Conservation (phyloP, 2,797 vertebrate genomes). For the Artibeus jamaicensis region DNA sequence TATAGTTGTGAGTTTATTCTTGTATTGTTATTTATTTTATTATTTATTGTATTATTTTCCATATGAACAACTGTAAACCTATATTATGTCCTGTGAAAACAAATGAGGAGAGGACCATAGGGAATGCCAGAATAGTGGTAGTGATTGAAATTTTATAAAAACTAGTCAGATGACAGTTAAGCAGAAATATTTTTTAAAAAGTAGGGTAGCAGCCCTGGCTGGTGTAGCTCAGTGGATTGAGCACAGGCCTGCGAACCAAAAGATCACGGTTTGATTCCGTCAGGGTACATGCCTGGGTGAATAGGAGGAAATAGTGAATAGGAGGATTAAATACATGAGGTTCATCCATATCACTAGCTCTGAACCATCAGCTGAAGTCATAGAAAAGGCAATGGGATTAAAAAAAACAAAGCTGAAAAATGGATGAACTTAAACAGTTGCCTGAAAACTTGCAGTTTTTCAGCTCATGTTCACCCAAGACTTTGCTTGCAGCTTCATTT, state of each 20-base stretch:
- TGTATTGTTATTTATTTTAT: not conserved
- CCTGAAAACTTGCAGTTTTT: not conserved
- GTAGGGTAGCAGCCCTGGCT: no score
- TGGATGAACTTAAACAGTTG: not conserved
- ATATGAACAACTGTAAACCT: not conserved
- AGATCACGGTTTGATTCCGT: no score
- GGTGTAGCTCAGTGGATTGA: no score
- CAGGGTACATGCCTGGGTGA: no score
- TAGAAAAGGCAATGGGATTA: not conserved
- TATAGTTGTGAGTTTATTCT: not conserved
- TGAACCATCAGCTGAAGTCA: not conserved
- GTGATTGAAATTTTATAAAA: not conserved
- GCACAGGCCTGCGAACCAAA: no score
- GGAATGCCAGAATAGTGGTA: not conserved
- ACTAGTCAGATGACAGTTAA: conserved; percentile 6
- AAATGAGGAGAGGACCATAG: not conserved
- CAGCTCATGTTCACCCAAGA: not conserved
- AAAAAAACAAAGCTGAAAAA: not conserved
- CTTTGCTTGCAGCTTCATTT: not conserved
- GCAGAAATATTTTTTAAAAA: no score
- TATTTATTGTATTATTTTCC: not conserved
- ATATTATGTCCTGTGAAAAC: not conserved
- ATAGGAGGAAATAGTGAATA: not conserved
- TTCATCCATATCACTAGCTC: not conserved
- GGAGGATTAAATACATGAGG: not conserved